Conservation (phyloP, 2,888 invertebrate genomes). For the Rosalia funebris region DNA sequence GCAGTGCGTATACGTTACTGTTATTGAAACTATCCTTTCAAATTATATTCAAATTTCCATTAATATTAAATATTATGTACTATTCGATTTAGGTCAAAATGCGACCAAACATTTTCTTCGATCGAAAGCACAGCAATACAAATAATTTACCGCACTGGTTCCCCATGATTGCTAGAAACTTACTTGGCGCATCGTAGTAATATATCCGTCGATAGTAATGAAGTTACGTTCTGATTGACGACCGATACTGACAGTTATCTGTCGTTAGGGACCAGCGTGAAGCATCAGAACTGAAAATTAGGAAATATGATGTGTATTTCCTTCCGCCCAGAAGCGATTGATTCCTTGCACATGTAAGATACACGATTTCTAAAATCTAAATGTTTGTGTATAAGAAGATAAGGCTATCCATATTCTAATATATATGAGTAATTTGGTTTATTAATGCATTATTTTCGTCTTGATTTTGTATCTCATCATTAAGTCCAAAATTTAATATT, state of each 20-base stretch:
- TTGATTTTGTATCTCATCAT: too few species aligned
- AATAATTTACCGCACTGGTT: background rate
- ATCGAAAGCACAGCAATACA: background rate
- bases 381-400: too few species aligned
- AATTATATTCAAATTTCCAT: too few species aligned
- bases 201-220: conserved; percentile 54
- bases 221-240: conserved; percentile 59
- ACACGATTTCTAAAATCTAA: too few species aligned
- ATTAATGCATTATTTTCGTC: too few species aligned
- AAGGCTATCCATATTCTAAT: too few species aligned
- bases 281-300: conserved; percentile 19
- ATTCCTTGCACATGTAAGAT: background rate
- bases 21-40: too few species aligned
- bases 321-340: background rate
- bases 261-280: conserved; percentile 54
- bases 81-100: background rate
- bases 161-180: conserved; percentile 9
- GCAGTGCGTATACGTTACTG: too few species aligned
- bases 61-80: too few species aligned
- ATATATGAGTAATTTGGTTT: too few species aligned
- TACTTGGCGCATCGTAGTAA: conserved; percentile 23
- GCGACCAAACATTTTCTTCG: background rate
- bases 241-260: conserved; percentile 61
- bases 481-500: too few species aligned
- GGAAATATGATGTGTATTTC: conserved; percentile 13